Evolutionary conservation across 1,140 invertebrate genomes (phyloP), one percentile per base, ranked within the genome.

Genomic region (Macrobrachium nipponense): DNA sequence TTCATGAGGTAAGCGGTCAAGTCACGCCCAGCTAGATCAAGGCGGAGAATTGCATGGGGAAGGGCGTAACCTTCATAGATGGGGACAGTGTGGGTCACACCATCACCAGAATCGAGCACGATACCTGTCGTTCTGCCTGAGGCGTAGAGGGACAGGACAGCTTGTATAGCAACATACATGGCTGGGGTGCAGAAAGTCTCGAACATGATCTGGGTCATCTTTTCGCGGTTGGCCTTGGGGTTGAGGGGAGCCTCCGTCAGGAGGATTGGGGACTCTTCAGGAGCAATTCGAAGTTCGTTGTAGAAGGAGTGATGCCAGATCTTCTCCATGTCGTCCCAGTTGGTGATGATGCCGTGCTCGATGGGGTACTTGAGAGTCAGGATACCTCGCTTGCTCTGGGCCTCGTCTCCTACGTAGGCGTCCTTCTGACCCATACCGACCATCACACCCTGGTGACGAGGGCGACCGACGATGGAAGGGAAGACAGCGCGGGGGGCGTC

Each of bases 271-370:
- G 97, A 96, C 91, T 98, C 96, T 92, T 98, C 97, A 27, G 97
- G 97, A 82, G 97, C 97, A 87, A 98, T 96, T 92, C 97, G 94
- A 87, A 98, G 93, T 92, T 98, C 97, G 92, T 97, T 98, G 94
- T 97, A 97, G 93, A 97, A 98, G 89, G 96, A 96, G 92, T 98
- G 96, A 92, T 98, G 97, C 97, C 97, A 98, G 92, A 98, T 96
- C 91, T 98, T 98, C 93, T 98, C 97, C 97, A 98, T 98, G 92
- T 98, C 97, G 90, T 98, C 97, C 97, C 97, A 98, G 94, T 98
- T 98, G 91, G 96, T 98, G 91, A 98, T 95, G 92, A 97, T 97
- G 90, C 96, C 97, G 93, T 98, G 96, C 92, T 98, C 96, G 92
- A 98, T 96, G 88, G 97, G 97, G 93, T 97, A 98, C 92, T 97